phyloP scores from a whole-genome alignment of 2,888 invertebrate genomes.

The Cremastinae sp. region DNA sequence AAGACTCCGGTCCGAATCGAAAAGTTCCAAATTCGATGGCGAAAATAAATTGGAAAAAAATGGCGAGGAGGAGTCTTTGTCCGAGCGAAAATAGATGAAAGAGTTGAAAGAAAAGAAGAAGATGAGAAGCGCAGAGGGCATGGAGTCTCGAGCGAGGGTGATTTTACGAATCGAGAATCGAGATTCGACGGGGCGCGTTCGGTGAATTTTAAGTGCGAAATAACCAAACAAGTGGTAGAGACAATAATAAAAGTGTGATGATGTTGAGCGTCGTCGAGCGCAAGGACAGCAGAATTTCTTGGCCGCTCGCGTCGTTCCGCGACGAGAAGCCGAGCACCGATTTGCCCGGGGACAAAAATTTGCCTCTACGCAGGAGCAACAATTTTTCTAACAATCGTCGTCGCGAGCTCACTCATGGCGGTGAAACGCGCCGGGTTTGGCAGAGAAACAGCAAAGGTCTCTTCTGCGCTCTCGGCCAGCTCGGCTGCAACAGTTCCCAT shows the following conservation, averaged over 20 bases:
- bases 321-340: constrained; percentile 62
- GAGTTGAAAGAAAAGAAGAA: not conserved
- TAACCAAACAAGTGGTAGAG: constrained; percentile 1
- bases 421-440: constrained; percentile 63
- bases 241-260: constrained; percentile 26
- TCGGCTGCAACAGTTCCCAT: constrained; percentile 72
- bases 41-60: not conserved
- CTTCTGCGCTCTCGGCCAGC: constrained; percentile 73
- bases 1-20: not conserved
- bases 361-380: constrained; percentile 58
- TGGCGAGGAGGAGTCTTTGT: not conserved
- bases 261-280: constrained; percentile 74
- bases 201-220: constrained; percentile 15
- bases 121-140: not conserved
- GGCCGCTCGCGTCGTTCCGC: constrained; percentile 68
- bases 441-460: constrained; percentile 71
- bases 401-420: constrained; percentile 60
- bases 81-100: not conserved
- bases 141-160: not conserved
- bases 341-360: constrained; percentile 62
- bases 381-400: constrained; percentile 54
- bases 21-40: not conserved
- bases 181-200: not conserved
- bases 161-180: constrained; percentile 11
- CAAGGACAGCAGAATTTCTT: constrained; percentile 73